Evolutionary conservation across 2,797 vertebrate species (phyloP).

Genomic region (Hapalemur alaotrensis): DNA sequence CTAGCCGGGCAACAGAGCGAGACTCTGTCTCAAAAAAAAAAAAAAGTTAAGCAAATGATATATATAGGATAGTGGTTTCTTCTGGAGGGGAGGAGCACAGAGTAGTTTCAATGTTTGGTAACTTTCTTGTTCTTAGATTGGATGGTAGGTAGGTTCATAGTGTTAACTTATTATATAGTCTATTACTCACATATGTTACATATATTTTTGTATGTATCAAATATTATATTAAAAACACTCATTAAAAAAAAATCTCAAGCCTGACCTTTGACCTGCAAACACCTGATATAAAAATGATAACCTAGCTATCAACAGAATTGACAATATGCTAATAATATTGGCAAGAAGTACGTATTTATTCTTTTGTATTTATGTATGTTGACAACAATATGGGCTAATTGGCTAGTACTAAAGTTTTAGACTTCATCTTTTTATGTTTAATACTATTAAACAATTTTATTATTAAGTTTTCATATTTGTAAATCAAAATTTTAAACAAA

Average conservation of each 20-base stretch:
- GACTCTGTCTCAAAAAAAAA: too few relatives aligned
- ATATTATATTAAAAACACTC: not conserved
- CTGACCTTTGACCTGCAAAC: not conserved
- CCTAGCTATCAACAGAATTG: not conserved
- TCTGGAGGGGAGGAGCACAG: not conserved
- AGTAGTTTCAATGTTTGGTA: not conserved
- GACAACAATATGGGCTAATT: not conserved
- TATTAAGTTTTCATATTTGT: not conserved
- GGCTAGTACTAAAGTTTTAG: not conserved
- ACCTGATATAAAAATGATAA: not conserved
- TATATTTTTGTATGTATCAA: not conserved
- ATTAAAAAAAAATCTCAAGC: not conserved
- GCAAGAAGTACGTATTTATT: not conserved
- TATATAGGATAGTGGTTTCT: not conserved
- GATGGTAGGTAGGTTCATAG: not conserved
- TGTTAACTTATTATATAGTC: not conserved
- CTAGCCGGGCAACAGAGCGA: too few relatives aligned
- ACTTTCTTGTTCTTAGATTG: not conserved
- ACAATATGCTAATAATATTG: not conserved
- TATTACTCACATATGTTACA: not conserved
- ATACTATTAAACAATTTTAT: not conserved
- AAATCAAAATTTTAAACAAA: constrained; percentile 37
- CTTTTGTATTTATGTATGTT: not conserved
- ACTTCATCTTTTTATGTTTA: constrained; percentile 1
- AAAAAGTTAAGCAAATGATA: not conserved